A percentile compares a stretch with the other conserved stretches of the same genome.
Evolutionary conservation across 2,113 vertebrate genomes (phyloP).

Genomic region (Sarotherodon lohbergeri): DNA sequence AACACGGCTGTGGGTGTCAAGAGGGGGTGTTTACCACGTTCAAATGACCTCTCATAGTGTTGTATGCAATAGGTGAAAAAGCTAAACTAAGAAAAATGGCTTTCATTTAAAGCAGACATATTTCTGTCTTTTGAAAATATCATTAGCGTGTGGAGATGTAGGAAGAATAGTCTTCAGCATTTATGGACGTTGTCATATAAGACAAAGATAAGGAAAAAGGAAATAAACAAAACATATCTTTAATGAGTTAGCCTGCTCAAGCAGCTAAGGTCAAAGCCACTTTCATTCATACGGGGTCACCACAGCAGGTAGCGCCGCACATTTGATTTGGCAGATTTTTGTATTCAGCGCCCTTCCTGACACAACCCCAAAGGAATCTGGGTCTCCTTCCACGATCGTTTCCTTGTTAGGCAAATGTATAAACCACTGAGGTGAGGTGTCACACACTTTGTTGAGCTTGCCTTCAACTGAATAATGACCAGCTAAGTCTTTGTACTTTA

Average conservation of each 20-base stretch:
- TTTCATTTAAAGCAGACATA: background rate
- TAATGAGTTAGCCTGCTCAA: slow-evolving; percentile 6
- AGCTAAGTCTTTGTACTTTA: slow-evolving; percentile 2
- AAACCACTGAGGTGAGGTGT: background rate
- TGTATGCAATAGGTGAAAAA: background rate
- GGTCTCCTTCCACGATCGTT: background rate
- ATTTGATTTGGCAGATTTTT: background rate
- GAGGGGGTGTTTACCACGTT: background rate
- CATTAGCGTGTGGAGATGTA: background rate
- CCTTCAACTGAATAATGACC: slow-evolving; percentile 31
- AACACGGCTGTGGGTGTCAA: background rate
- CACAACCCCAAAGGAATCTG: background rate
- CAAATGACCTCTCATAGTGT: background rate
- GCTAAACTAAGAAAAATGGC: background rate
- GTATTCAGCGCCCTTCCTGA: background rate
- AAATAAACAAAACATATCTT: background rate
- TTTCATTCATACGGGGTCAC: background rate
- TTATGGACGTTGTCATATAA: background rate
- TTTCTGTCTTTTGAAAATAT: background rate
- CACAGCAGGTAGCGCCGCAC: background rate
- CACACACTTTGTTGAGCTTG: background rate
- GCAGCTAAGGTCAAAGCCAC: background rate
- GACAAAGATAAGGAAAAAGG: background rate
- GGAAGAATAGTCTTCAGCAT: background rate
- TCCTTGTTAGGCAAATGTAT: background rate